A percentile compares a stretch with the other conserved stretches of the same genome.
These are phyloP conservation scores for Calameuta idolon DNA, from an alignment of 2,888 invertebrate species.

Conservation along the genomic window DNA sequence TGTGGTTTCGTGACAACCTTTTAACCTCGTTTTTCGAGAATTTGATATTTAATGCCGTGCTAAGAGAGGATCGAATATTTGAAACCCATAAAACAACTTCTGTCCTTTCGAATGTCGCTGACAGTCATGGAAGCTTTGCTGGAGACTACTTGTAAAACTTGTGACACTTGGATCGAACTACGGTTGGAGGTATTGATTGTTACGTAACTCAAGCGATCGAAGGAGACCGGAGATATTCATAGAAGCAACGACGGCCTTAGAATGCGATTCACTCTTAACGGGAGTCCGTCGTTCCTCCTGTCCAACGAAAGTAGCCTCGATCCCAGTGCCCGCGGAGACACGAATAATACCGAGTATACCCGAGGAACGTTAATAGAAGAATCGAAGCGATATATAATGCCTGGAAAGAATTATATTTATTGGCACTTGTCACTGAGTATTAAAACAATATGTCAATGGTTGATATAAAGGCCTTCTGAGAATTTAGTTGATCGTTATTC, in stretches of 20 bases:
- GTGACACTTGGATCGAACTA: background rate
- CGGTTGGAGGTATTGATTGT: background rate
- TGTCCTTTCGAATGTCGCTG: background rate
- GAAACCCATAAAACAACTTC: background rate
- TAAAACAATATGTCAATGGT: background rate
- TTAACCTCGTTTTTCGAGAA: background rate
- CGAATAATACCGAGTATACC: too few species aligned
- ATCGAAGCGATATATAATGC: background rate
- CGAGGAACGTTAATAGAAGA: background rate
- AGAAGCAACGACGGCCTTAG: background rate
- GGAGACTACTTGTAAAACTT: background rate
- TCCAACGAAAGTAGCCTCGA: background rate
- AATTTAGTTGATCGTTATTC: background rate
- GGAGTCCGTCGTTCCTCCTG: background rate
- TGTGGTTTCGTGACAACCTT: background rate
- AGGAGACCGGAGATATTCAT: background rate
- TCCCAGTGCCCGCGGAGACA: background rate
- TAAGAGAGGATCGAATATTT: background rate
- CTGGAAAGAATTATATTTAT: background rate
- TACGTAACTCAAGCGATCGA: background rate
- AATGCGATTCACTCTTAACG: background rate
- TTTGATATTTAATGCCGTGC: background rate
- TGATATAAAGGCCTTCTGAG: background rate
- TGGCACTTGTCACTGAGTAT: background rate
- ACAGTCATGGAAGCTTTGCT: too few species aligned